Conservation (phyloP, 2,113 vertebrate species). For the Aptenodytes patagonicus region DNA sequence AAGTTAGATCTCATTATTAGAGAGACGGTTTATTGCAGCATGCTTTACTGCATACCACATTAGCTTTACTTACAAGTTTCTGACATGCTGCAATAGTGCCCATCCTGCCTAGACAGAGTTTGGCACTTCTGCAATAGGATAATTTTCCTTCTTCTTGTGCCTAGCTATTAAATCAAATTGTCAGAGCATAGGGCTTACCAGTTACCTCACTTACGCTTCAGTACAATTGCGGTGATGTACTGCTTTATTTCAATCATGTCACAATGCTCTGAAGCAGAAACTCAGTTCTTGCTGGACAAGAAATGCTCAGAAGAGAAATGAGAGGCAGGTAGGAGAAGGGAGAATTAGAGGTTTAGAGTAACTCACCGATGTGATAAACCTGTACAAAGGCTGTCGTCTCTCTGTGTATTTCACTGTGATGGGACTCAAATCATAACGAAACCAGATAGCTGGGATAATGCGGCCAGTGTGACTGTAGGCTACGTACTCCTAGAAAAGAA, state of each 20-base stretch:
- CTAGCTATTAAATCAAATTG: not conserved
- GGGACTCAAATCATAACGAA: conserved; percentile 96
- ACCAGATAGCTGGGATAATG: conserved; percentile 99
- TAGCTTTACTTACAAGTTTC: not conserved
- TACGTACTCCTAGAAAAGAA: conserved; percentile 86
- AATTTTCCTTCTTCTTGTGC: not conserved
- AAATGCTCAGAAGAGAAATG: not conserved
- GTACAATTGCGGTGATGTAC: not conserved
- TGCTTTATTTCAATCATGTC: not conserved
- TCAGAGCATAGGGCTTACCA: not conserved
- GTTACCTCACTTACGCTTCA: not conserved
- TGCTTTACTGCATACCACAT: not conserved
- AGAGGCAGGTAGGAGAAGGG: not conserved
- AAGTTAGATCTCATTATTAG: not conserved
- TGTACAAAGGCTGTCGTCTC: conserved; percentile 92
- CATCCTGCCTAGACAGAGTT: not conserved
- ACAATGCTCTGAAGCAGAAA: not conserved
- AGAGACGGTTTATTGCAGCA: not conserved
- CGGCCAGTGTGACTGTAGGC: conserved; percentile 97
- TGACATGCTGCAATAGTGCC: not conserved
- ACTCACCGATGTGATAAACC: conserved; percentile 98
- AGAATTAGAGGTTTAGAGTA: not conserved
- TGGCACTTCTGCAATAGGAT: not conserved
- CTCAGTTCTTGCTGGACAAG: not conserved
- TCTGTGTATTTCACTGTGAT: conserved; percentile 99